Base-by-base conservation (phyloP, 2,888 invertebrate species). In the Caenorhabditis sp. region DNA sequence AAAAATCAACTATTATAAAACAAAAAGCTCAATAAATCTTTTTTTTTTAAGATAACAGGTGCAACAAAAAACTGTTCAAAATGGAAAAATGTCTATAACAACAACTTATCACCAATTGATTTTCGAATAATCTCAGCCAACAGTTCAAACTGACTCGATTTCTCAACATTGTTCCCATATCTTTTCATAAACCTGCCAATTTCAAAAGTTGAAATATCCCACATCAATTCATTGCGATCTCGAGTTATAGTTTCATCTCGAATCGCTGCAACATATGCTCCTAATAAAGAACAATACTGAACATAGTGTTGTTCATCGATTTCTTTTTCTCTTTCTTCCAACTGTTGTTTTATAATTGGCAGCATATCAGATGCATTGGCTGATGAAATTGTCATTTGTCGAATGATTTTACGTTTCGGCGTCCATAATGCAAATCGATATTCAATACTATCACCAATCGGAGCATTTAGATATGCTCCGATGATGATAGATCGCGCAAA, bases 381-480 rank as follows among this genome's bases (percentile, higher is more conserved):
- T 24, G 26, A 5, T 6, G 31, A 50, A 63, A 60, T 60, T 49
- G 80, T 81, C 70, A 83, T 79, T 67, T 83, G 84, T 5, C 85
- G 74, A 21, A 81, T 79, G 8, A 80, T 70, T 51, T 76, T 62
- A 8, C 74, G 60, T 62, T 77, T 71, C 10, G 80, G 77, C 12
- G 78, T 68, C 84, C 84, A 85, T 24, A 85, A 63, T 14, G 65
- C 53, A 59, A 66, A 76, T 23, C 73, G 77, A 58, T 73, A 76
- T 62, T 77, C 75, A 17, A 78, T 61, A 27, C 79, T 77, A 57
- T 80, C 80, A 2, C 68, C 62, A 12, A 75, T 27, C 0, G 77
- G 65, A 3, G 58, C 43, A 62, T 80, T 80, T 63, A 77, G 63
- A 53, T 80, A 80, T 17, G 78, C 72, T 17, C 65, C 70, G 37